Conservation (phyloP, 2,797 vertebrate species). For the Phylloscopus collybita region DNA sequence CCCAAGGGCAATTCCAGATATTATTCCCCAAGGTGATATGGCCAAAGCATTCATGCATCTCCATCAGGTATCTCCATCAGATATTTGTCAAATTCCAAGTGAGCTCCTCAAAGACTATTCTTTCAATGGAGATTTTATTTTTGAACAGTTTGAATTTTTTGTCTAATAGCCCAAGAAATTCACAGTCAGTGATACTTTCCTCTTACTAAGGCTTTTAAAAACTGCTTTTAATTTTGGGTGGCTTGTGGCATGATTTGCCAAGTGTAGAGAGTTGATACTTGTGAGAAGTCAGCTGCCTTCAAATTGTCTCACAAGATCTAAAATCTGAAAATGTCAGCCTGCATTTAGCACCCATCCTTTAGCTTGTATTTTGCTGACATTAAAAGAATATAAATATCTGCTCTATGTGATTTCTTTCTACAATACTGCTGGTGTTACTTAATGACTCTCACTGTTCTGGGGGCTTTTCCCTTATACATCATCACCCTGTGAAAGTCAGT, state of each 20-base stretch:
- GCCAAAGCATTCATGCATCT: not conserved
- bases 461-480: not conserved
- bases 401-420: not conserved
- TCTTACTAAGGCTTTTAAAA: not conserved
- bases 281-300: not conserved
- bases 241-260: not conserved
- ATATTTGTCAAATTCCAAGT: not conserved
- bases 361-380: not conserved
- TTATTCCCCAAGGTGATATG: not conserved
- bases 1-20: not conserved
- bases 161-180: not conserved
- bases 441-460: not conserved
- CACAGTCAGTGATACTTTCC: not conserved
- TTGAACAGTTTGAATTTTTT: not conserved
- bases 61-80: not conserved
- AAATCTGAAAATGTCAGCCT: not conserved
- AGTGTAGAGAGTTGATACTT: not conserved
- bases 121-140: not conserved
- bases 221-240: not conserved
- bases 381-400: not conserved
- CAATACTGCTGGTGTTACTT: not conserved
- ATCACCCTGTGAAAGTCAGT: not conserved
- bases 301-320: not conserved
- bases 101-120: not conserved
- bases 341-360: not conserved